Percentiles rank a stretch among this genome's conserved stretches.
These are phyloP conservation scores for Gnathonemus echidnorhynchus DNA, from an alignment of 2,113 vertebrate species.

Conservation along the genomic window DNA sequence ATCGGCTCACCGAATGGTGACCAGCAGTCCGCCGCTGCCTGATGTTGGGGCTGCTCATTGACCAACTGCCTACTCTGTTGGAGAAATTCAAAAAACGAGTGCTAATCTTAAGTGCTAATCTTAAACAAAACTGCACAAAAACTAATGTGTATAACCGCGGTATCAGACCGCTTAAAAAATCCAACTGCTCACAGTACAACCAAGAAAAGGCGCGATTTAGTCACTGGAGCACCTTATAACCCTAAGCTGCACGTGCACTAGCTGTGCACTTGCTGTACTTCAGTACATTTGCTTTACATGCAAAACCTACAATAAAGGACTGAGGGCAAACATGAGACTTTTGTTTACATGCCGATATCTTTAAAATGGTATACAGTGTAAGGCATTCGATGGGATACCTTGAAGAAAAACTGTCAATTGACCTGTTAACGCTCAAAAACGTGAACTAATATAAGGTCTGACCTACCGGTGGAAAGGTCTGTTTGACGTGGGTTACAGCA, in stretches of 20 bases:
- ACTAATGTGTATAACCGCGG: not conserved
- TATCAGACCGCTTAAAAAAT: not conserved
- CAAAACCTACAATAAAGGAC: not conserved
- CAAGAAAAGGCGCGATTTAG: not conserved
- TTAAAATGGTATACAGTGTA: not conserved
- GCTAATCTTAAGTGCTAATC: not conserved
- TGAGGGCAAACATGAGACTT: not conserved
- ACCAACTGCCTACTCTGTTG: not conserved
- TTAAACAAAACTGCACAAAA: not conserved
- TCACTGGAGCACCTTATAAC: not conserved
- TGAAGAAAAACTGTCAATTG: not conserved
- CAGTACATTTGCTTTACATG: not conserved
- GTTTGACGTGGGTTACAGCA: not conserved
- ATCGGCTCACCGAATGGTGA: not conserved
- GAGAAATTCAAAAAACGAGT: not conserved
- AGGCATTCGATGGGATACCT: not conserved
- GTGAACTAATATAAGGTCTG: not conserved
- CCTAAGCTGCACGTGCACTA: not conserved
- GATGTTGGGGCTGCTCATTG: not conserved
- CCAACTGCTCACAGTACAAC: not conserved
- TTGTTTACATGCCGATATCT: not conserved
- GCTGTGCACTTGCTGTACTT: not conserved
- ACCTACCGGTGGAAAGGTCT: not conserved
- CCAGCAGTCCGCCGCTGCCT: not conserved
- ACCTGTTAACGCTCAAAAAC: not conserved